Evolutionary conservation across 2,888 invertebrate species (phyloP).

Genomic region (Deilephila elpenor): DNA sequence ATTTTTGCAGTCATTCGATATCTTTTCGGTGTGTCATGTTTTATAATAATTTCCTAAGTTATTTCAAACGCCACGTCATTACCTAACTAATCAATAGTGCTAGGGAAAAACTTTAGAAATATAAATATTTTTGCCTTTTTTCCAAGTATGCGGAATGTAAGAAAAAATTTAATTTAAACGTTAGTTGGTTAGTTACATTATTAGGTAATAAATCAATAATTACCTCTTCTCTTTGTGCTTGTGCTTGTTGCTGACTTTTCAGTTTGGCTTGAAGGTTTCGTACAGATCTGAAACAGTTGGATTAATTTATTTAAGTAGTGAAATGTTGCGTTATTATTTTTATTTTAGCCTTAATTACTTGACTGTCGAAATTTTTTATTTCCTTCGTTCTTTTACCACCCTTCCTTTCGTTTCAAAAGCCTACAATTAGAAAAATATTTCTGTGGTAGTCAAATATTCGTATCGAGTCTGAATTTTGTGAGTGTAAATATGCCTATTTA

Average conservation of each 20-base stretch:
- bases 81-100: too few species aligned
- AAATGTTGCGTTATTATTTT: too few species aligned
- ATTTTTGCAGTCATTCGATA: too few species aligned
- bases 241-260: constrained; percentile 93
- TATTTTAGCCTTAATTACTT: too few species aligned
- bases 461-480: not conserved
- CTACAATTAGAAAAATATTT: not conserved
- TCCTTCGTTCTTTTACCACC: too few species aligned
- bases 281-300: constrained; percentile 88
- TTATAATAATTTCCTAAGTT: too few species aligned
- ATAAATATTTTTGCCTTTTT: not conserved
- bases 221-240: constrained; percentile 91
- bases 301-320: too few species aligned
- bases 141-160: not conserved
- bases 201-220: not conserved
- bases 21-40: too few species aligned
- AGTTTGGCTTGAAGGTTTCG: constrained; percentile 96
- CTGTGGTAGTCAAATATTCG: not conserved
- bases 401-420: too few species aligned
- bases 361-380: not conserved
- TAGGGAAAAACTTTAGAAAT: too few species aligned
- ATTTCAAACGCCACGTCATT: too few species aligned
- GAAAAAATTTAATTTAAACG: not conserved
- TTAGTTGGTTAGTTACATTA: not conserved
- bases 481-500: too few species aligned